Evolutionary conservation across 2,797 vertebrate genomes (phyloP).

Genomic region (Squalus acanthias): DNA sequence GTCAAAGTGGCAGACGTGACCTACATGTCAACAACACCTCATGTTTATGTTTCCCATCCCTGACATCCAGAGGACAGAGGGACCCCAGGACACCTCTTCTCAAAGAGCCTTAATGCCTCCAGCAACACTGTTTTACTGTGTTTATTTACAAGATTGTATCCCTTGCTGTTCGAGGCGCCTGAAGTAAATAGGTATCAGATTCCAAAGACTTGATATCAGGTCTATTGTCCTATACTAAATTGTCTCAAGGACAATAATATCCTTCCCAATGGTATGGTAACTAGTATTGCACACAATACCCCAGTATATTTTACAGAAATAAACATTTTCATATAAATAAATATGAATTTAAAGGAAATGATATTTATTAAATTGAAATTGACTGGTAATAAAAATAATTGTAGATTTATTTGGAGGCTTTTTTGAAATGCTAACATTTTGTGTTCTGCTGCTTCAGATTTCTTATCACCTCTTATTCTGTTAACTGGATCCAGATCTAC

Average conservation of each 20-base stretch:
- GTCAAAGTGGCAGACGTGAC: neutral
- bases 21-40: neutral
- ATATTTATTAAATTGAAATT: neutral
- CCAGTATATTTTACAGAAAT: neutral
- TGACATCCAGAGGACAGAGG: neutral
- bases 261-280: neutral
- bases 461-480: neutral
- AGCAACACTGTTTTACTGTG: neutral
- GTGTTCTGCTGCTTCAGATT: neutral
- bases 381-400: neutral
- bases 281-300: neutral
- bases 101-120: neutral
- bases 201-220: neutral
- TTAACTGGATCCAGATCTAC: neutral
- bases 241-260: too few species aligned
- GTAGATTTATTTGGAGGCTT: neutral
- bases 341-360: neutral
- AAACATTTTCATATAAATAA: neutral
- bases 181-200: neutral
- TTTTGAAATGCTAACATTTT: neutral
- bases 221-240: neutral
- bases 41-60: neutral
- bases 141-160: neutral
- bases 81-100: neutral
- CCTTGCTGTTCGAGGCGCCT: neutral